A percentile compares a stretch with the other conserved stretches of the same genome.
Conservation (phyloP, 2,888 invertebrate species). For the Aleiodes alternator region DNA sequence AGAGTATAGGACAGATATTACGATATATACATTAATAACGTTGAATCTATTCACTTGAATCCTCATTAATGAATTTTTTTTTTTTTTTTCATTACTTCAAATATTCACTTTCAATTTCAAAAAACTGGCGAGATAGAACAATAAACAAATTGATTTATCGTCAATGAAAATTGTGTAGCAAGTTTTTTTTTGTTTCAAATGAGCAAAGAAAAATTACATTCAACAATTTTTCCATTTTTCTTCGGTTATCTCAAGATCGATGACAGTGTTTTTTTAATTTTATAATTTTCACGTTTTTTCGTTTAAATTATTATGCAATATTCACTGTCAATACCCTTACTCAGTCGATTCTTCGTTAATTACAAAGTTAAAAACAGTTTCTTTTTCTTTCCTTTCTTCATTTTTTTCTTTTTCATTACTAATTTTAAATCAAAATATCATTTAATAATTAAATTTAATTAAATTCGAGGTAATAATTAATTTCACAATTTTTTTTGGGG, state of each 20-base stretch:
- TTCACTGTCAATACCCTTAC: conserved; percentile 64
- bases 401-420: too few relatives aligned
- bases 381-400: too few relatives aligned
- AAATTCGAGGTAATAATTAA: conserved; percentile 53
- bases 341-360: conserved; percentile 58
- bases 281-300: too few relatives aligned
- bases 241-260: conserved; percentile 40
- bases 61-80: conserved; percentile 2
- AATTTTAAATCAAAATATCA: conserved; percentile 40
- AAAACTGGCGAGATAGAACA: not conserved
- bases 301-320: conserved; percentile 64
- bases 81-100: conserved; percentile 8
- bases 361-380: conserved; percentile 43
- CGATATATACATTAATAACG: conserved; percentile 32
- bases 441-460: conserved; percentile 54
- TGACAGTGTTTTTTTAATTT: conserved; percentile 58
- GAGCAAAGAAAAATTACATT: not conserved
- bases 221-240: not conserved
- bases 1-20: conserved; percentile 22
- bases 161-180: not conserved
- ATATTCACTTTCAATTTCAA: not conserved
- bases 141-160: not conserved
- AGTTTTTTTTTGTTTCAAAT: not conserved
- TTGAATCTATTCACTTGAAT: conserved; percentile 22
- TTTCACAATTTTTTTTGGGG: not conserved